Base-by-base conservation (phyloP, 2,888 invertebrate genomes). In the Syrista parreyssii region DNA sequence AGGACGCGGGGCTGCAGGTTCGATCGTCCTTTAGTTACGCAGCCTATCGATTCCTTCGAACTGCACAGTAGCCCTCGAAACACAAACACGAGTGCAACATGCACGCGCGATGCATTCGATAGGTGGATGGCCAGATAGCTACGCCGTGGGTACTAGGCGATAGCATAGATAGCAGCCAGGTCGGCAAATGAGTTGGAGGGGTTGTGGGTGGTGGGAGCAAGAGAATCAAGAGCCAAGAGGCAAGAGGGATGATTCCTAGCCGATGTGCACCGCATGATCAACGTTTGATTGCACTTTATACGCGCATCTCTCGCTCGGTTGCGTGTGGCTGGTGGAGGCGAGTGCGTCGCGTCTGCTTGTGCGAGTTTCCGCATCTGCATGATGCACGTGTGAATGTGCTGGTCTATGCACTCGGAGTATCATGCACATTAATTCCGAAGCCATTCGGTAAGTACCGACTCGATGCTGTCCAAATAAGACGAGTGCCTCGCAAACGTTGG, bases 101-200 rank as follows among this genome's bases (percentile, higher is more conserved):
- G 84, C 86, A 87, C 88, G 85, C 86, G 86, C 86, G 84, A 86
- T 86, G 86, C 85, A 86, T 87, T 87, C 86, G 86, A 88, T 88
- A 87, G 87, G 86, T 85, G 6, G 55, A 55, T 55, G 55, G 2
- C 9, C 55, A 23, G 55, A 23, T 55, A 55, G 55, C 9, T 55
- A 55, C 9, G 23, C 55, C 55, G 23, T 55, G 15, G 23, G 15
- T 55, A 23, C 2, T 55, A 55, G 55, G 55, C 9, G 55, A 55
- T 55, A 55, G 23, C 55, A 2, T 23, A 55, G 55, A 55, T 55
- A 55, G 55, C 23, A 55, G 23, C 23, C 23, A 55, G 23, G 23
- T 23, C 23, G 55, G 55, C 9, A 55, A 23, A 55, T 23, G 55
- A 55, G 71, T 31, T 31, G 31, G 71, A 31, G 11, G 71, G 71